Evolutionary conservation across 2,797 vertebrate species (phyloP).

Genomic region (Columba guinea): DNA sequence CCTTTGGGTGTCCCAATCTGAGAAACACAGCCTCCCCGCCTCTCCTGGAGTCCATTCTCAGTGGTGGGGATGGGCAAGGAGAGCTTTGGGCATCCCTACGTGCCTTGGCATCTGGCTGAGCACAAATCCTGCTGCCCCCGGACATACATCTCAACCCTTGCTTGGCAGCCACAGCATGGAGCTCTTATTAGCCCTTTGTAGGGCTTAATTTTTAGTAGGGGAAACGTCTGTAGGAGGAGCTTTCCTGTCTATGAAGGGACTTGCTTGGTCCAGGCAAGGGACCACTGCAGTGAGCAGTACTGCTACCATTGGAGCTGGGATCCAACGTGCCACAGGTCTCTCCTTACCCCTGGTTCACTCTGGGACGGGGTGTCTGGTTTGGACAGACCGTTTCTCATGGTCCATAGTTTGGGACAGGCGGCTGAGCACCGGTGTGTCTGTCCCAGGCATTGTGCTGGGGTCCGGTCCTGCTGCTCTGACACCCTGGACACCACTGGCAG

Average conservation of each 20-base stretch:
- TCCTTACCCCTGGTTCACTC: fast-evolving
- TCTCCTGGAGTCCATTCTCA: not conserved
- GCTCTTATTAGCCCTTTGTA: not conserved
- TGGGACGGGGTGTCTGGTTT: not conserved
- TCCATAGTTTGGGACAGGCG: not conserved
- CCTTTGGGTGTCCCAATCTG: not conserved
- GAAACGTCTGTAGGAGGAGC: not conserved
- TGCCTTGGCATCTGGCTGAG: not conserved
- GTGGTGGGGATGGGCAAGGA: not conserved
- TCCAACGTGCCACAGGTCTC: not conserved
- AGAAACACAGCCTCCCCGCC: not conserved
- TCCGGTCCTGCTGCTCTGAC: not conserved
- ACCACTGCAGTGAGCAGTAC: fast-evolving
- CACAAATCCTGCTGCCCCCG: not conserved
- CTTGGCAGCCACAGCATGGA: not conserved
- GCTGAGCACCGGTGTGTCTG: not conserved
- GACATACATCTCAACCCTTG: not conserved
- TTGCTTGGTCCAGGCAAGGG: not conserved
- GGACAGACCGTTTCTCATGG: not conserved
- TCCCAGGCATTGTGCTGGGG: fast-evolving
- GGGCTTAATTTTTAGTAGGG: not conserved
- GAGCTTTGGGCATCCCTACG: not conserved
- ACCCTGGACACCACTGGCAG: fast-evolving
- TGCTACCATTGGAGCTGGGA: not conserved
- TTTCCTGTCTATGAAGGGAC: not conserved